Percentiles rank a stretch among this genome's conserved stretches.
These are phyloP conservation scores for Diadumene lineata DNA, from an alignment of 92 coral and sea anemone genomes.

Conservation along the genomic window DNA sequence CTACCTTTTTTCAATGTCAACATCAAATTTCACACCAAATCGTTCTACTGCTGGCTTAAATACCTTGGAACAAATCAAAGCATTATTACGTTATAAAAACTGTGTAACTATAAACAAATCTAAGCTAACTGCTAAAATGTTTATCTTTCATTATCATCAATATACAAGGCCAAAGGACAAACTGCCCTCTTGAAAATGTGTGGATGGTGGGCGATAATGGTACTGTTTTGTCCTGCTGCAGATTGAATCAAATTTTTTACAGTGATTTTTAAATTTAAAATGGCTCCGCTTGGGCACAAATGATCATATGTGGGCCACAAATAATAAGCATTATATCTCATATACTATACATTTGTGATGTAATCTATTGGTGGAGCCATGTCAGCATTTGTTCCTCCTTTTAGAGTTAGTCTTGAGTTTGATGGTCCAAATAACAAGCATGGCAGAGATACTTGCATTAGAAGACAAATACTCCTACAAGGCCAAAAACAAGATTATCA, in stretches of 20 bases:
- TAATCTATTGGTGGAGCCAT: slow-evolving; percentile 98
- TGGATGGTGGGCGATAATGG: no score
- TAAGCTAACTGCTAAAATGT: no score
- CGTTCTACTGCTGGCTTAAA: slow-evolving; percentile 75
- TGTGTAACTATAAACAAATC: background rate
- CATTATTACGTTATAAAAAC: background rate
- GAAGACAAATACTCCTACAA: slow-evolving; percentile 79
- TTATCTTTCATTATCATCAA: no score
- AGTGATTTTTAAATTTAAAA: no score
- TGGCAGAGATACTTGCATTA: slow-evolving; percentile 92
- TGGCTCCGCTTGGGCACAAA: no score
- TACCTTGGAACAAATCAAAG: slow-evolving; percentile 44
- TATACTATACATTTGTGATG: slow-evolving; percentile 95
- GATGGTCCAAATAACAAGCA: slow-evolving; percentile 84
- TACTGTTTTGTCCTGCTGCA: no score
- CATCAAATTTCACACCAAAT: slow-evolving; percentile 82
- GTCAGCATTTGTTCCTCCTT: slow-evolving; percentile 93
- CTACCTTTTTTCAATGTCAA: slow-evolving; percentile 77
- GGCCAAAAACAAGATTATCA: background rate
- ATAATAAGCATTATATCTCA: no score
- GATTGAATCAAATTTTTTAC: no score
- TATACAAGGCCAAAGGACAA: no score
- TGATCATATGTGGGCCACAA: no score
- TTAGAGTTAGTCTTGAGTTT: slow-evolving; percentile 62
- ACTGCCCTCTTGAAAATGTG: no score